Evolutionary conservation across 2,888 invertebrate species (phyloP).

Genomic region (Netelia virgata): DNA sequence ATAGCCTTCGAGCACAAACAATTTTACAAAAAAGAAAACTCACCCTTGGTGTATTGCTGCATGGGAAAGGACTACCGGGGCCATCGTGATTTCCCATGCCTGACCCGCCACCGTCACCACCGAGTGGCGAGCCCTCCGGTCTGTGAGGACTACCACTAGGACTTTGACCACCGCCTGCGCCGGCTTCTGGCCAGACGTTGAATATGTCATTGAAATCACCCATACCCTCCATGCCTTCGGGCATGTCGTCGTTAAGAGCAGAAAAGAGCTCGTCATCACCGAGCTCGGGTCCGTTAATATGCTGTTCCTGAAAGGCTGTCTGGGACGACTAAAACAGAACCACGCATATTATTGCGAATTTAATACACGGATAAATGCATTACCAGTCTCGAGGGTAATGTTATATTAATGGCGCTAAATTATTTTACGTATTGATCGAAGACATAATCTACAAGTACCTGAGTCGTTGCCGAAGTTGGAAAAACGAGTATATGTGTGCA

Average conservation of each 20-base stretch:
- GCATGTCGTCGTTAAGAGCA: conserved; percentile 87
- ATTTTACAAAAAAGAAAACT: conserved; percentile 66
- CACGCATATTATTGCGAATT: conserved; percentile 5
- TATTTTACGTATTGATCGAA: not conserved
- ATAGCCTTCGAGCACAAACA: not conserved
- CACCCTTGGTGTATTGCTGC: conserved; percentile 86
- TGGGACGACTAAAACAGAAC: conserved; percentile 87
- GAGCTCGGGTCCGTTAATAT: conserved; percentile 88
- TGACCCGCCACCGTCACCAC: conserved; percentile 83
- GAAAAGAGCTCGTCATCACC: conserved; percentile 90
- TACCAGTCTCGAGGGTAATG: not conserved
- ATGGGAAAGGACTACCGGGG: conserved; percentile 86
- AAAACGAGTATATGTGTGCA: conserved; percentile 99
- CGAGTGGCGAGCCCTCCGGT: conserved; percentile 82
- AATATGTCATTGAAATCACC: conserved; percentile 93
- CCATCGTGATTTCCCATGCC: conserved; percentile 84
- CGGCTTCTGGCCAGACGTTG: conserved; percentile 88
- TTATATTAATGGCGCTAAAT: not conserved
- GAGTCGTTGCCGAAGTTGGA: conserved; percentile 97
- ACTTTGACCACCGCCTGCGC: conserved; percentile 86
- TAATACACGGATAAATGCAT: not conserved
- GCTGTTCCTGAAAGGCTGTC: conserved; percentile 90
- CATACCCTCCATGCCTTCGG: conserved; percentile 90
- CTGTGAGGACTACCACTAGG: conserved; percentile 87
- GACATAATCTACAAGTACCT: conserved; percentile 86